Evolutionary conservation across 2,888 invertebrate genomes (phyloP), one percentile per base, ranked within the genome.

Genomic region (Drosophila buzzatii): DNA sequence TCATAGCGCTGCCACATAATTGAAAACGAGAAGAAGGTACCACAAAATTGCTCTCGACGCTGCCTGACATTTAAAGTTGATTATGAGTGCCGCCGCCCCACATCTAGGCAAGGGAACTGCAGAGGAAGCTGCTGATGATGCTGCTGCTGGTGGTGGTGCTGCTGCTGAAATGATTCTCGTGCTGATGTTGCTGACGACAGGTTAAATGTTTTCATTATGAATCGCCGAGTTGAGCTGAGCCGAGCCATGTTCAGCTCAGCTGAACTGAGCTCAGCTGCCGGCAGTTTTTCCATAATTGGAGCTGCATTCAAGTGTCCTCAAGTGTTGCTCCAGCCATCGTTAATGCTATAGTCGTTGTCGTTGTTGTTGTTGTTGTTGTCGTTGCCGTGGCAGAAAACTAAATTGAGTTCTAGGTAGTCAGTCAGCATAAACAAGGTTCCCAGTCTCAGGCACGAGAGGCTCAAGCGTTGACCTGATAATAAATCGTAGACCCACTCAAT

Each of bases 171-270:
- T 73, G 63, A 85, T 85, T 85, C 80, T 82, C 70, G 63, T 63
- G 73, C 68, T 72, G 70, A 70, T 64, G 70, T 62, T 63, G 75
- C 79, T 73, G 90, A 85, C 89, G 90, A 87, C 86, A 90, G 90
- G 86, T 87, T 87, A 90, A 87, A 87, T 90, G 86, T 87, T 90
- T 87, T 87, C 89, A 90, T 90, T 87, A 89, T 89, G 88, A 90
- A 71, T 87, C 70, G 82, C 62, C 70, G 71, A 59, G 59, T 60
- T 57, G 66, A 37, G 79, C 51, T 69, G 74, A 61, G 58, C 33
- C 7, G 33, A 33, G 8, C 8, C 9, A 8, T 1, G 33, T 9
- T 1, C 7, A 7, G n/a, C 16, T 1, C 23, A 52, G 58, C 64
- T 52, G 69, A 31, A 70, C 66, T 70, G 74, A 61, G 62, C 69